Evolutionary conservation across 2,888 invertebrate species (phyloP), one percentile per base, ranked within the genome.

Genomic region (Patella depressa): DNA sequence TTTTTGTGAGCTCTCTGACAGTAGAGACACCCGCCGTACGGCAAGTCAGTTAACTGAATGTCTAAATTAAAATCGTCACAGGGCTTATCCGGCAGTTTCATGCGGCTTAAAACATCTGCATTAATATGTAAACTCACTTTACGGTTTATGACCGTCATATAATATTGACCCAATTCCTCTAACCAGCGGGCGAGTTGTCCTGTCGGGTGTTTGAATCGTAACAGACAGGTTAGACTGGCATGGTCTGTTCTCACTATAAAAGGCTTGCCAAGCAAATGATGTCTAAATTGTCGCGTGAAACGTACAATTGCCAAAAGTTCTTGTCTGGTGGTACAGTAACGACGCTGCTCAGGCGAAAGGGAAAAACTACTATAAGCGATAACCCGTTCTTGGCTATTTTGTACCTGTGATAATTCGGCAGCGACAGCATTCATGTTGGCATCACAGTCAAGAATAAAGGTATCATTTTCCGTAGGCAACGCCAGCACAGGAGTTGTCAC

Each of bases 171-270:
- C 19, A 78, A 54, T 29, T 71, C 65, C 57, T 78, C 78, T 17
- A 80, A 17, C 80, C 76, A 76, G 2, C 79, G 24, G 0, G 81
- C 79, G 2, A 73, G n/a, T 24, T 77, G 77, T 17, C 77, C 79
- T 15, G 53, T 24, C 2, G 71, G 78, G 17, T 74, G 19, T 45
- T 70, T 57, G 5, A 78, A 76, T 3, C 53, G 72, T 14, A 80
- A 12, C 11, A 76, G 71, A 73, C 81, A 79, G 0, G 54, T 70
- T 12, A 81, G n/a, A 71, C 78, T 78, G 9, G 29, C 65, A 54
- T 81, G 81, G 55, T 79, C 79, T 55, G 81, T 81, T 17, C 79
- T 59, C 1, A 79, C 24, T 3, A 5, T 24, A 34, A 81, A 81
- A 1, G 34, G 59, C 15, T 69, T 53, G 0, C 80, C 81, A 24